These are phyloP conservation scores for Eristalis intricaria DNA, from an alignment of 2,888 invertebrate species.

Conservation along the genomic window DNA sequence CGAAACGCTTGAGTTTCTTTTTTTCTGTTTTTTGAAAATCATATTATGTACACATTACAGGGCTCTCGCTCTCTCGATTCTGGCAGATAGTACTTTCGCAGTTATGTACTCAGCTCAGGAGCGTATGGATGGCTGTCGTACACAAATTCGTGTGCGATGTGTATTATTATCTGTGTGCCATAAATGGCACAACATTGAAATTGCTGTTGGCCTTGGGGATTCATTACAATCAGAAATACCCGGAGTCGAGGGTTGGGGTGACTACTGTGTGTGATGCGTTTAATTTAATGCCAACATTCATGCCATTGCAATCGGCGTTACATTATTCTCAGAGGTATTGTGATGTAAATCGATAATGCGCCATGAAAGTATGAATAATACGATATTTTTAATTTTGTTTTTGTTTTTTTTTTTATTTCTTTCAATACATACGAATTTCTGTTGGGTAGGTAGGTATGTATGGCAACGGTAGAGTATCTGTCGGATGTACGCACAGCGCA, in stretches of 20 bases:
- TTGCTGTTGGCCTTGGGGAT: slow-evolving; percentile 69
- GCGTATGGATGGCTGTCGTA: slow-evolving; percentile 54
- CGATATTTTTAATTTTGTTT: slow-evolving; percentile 29
- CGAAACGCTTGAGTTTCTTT: slow-evolving; percentile 62
- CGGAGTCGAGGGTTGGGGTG: background rate
- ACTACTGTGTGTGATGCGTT: slow-evolving; percentile 42
- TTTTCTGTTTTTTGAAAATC: slow-evolving; percentile 47
- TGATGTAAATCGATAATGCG: slow-evolving; percentile 64
- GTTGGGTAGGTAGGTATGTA: background rate
- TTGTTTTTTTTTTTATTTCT: background rate
- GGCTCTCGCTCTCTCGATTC: slow-evolving; percentile 50
- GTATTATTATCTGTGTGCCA: slow-evolving; percentile 69
- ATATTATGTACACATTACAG: slow-evolving; percentile 69
- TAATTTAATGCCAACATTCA: slow-evolving; percentile 50
- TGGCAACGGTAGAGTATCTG: slow-evolving; percentile 6
- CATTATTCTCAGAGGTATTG: slow-evolving; percentile 61
- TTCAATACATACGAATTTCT: background rate
- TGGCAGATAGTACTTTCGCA: slow-evolving; percentile 52
- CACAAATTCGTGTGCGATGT: slow-evolving; percentile 62
- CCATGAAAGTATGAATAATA: slow-evolving; percentile 56
- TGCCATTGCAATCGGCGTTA: slow-evolving; percentile 56
- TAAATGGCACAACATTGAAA: slow-evolving; percentile 67
- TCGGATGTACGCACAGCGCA: slow-evolving; percentile 50
- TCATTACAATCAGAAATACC: slow-evolving; percentile 54
- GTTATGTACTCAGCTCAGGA: slow-evolving; percentile 43